Base-by-base conservation (phyloP, 2,888 invertebrate species). In the Eristalis intricaria region DNA sequence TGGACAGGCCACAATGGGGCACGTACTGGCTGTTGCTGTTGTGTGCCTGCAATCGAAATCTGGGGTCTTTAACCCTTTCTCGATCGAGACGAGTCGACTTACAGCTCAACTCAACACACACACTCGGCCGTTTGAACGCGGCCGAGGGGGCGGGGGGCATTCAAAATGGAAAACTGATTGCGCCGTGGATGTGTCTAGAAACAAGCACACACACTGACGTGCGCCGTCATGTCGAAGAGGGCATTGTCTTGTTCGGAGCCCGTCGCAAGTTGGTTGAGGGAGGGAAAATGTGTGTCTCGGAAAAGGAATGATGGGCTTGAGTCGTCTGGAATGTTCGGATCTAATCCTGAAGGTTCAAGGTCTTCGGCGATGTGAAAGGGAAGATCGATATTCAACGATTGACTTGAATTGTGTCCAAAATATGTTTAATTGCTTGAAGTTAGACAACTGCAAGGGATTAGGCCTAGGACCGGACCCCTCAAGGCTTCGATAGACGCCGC, bases 41-140 rank as follows among this genome's bases (percentile, higher is more conserved):
- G 50, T 50, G 50, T 15, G 70, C 64, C 65, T 73, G 65, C 70
- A 65, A 70, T 86, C 85, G 78, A 86, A 86, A 86, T 79, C 82
- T 83, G 86, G 32, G 86, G 86, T 86, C 86, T 79, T 86, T 86
- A 86, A 86, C 86, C 86, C 83, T 86, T 86, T 50, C 50, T 78
- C 74, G 70, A 70, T 70, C 65, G 83, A 35, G 75, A 50, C 50
- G 23, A 83, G 78, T 70, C 75, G 68, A 76, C 79, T 66, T 58
- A 68, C 73, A 70, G 15, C 43, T n/a, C 50, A 50, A 38, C 50
- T 19, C 50, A 50, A 19, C 50, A 50, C 50, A 19, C 15, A 43
- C 43, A n/a, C n/a, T n/a, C 50, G 8, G 50, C 2, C 19, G 50
- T 19, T n/a, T 50, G 43, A 2, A 4, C 2, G 15, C 0, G 43